Conservation (phyloP, 2,888 invertebrate species). For the Drosophila parthenogenetica region DNA sequence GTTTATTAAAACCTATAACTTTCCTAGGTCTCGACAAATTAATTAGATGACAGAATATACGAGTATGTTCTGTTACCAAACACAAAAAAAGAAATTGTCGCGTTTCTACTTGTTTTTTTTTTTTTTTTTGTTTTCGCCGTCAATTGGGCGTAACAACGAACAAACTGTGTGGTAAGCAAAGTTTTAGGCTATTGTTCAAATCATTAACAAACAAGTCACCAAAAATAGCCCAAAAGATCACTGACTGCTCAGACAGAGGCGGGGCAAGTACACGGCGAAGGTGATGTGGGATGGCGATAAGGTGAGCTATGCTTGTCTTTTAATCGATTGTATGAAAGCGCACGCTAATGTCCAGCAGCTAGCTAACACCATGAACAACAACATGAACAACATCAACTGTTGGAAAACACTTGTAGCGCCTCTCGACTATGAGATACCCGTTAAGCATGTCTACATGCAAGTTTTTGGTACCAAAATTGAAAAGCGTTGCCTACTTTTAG, state of each 20-base stretch:
- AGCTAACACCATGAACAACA: conserved; percentile 26
- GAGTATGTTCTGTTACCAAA: neutral
- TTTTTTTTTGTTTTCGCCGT: conserved; percentile 13
- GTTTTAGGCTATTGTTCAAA: conserved; percentile 38
- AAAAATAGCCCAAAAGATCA: conserved; percentile 26
- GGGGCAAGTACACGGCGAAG: neutral
- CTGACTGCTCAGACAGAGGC: no score
- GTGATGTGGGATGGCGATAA: conserved; percentile 13
- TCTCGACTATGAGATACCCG: neutral
- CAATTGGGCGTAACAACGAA: conserved; percentile 33
- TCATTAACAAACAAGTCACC: conserved; percentile 47
- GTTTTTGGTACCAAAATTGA: neutral
- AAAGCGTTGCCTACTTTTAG: no score
- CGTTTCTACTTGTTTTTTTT: neutral
- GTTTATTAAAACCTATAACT: conserved; percentile 74
- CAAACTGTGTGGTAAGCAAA: conserved; percentile 31
- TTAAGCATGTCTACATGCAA: neutral
- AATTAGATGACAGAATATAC: conserved; percentile 44
- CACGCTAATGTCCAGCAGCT: conserved; percentile 64
- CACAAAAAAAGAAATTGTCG: conserved; percentile 1
- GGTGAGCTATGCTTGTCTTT: conserved; percentile 49
- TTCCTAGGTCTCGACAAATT: conserved; percentile 46
- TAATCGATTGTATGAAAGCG: conserved; percentile 71
- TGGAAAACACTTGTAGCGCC: neutral
- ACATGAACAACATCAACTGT: conserved; percentile 20